Evolutionary conservation across 2,888 invertebrate genomes (phyloP), one percentile per base, ranked within the genome.

Genomic region (Microplitis deprimator): DNA sequence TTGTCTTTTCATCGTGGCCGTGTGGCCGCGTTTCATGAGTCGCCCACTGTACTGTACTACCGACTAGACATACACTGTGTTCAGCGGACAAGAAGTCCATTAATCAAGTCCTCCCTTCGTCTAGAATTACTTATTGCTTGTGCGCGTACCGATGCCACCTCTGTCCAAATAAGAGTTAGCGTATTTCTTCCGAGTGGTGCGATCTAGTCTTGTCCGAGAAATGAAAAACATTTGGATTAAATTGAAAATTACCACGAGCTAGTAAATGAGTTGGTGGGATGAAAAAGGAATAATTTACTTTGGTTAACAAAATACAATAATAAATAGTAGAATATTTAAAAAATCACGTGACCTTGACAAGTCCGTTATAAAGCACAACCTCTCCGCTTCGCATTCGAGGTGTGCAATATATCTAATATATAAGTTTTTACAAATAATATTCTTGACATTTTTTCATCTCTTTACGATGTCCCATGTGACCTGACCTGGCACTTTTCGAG

Each of bases 401-500:
- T n/a, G n/a, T n/a, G n/a, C n/a, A n/a, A 29, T 29, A 41, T 40
- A 50, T 50, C 8, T 13, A 50, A 50, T 50, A 41, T 17, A 16
- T 69, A 41, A 69, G 8, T 72, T 72, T 60, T 38, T 20, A 40
- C 16, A 60, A 72, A 72, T 64, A 41, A 64, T 29, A 50, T 50
- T 50, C 10, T 61, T 39, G 59, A 65, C 38, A 13, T 65, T 67
- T 61, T 69, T 62, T 76, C 65, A 72, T 68, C 64, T 71, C 68
- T 71, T 73, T 61, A 38, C 75, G 77, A 77, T 79, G 77, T 79
- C 82, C 81, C 80, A 41, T 16, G 85, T 79, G 83, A 81, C 82
- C 83, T 85, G 87, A 87, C 85, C 87, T 80, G 83, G 85, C 86
- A 83, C 85, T 86, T 85, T 83, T 83, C 84, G 79, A 70, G 78